Base-by-base conservation (phyloP, 2,888 invertebrate species). In the Clostera curtula region DNA sequence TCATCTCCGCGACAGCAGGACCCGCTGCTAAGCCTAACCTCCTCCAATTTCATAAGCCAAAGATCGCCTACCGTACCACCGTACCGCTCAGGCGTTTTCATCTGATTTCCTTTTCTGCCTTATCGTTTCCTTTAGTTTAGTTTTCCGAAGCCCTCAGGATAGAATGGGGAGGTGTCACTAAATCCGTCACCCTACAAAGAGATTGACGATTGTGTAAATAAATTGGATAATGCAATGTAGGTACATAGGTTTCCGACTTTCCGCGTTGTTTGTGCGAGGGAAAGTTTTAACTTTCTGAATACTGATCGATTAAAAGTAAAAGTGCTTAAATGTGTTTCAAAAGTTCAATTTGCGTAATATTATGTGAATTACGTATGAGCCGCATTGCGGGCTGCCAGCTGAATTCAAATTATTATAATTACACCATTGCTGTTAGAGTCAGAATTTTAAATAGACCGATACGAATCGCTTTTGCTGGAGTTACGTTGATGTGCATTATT, bases 271-370 rank as follows among this genome's bases (percentile, higher is more conserved):
- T 32, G 43, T 51, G 59, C 31, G 27, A 34, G 46, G 59, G 75
- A 76, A 76, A 76, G 74, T 69, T 55, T 24, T 40, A 50, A 65
- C 70, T 72, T 70, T 72, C 73, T 63, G 73, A 71, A 74, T 75
- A 67, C 60, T 69, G 64, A 73, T 74, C 57, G 64, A 68, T 68
- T 68, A 68, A 74, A 75, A 76, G 74, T 75, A 75, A 77, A 72
- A 76, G 72, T 71, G 46, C 29, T 32, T 35, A 35, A 38, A 40
- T 37, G 35, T 44, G 43, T 58, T 56, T 55, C 45, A 47, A 53
- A 43, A 40, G 32, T 49, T 49, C 53, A 49, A 56, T 66, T 62
- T 59, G 56, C 56, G 58, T 68, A 65, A 69, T 55, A 49, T 49
- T 50, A 52, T 47, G 40, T 40, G 46, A 49, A 53, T 60, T 45